Percentiles rank a stretch among this genome's conserved stretches.
Evolutionary conservation across 2,113 vertebrate genomes (phyloP).

Genomic region (Phyllostomus hastatus): DNA sequence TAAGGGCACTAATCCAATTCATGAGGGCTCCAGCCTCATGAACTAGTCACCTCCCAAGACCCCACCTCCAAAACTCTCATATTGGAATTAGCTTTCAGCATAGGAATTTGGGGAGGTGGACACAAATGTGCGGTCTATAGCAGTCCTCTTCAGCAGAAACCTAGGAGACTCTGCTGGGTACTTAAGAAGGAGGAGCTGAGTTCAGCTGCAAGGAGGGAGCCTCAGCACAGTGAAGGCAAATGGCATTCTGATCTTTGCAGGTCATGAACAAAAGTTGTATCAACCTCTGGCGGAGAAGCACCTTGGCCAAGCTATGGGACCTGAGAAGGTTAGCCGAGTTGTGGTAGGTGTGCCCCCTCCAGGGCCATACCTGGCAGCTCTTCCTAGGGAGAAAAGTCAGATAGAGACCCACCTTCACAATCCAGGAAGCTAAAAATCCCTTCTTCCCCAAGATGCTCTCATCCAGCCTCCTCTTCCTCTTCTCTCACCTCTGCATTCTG

Average conservation of each 20-base stretch:
- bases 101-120: neutral
- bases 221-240: neutral
- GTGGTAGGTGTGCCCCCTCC: neutral
- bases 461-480: neutral
- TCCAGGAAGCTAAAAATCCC: neutral
- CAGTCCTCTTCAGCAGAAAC: neutral
- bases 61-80: neutral
- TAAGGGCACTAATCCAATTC: neutral
- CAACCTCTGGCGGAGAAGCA: neutral
- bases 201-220: neutral
- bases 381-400: neutral
- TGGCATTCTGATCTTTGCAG: accelerated
- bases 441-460: neutral
- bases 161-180: neutral
- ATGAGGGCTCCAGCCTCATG: neutral
- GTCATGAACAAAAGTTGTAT: neutral
- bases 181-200: neutral
- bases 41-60: neutral
- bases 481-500: neutral
- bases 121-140: neutral
- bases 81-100: neutral
- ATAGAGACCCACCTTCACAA: neutral
- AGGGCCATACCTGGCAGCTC: neutral
- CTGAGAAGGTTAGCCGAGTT: neutral
- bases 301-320: neutral